Percentiles rank a stretch among this genome's conserved stretches.
Evolutionary conservation across 2,888 invertebrate genomes (phyloP).

Genomic region (Trissolcus brochymenae): DNA sequence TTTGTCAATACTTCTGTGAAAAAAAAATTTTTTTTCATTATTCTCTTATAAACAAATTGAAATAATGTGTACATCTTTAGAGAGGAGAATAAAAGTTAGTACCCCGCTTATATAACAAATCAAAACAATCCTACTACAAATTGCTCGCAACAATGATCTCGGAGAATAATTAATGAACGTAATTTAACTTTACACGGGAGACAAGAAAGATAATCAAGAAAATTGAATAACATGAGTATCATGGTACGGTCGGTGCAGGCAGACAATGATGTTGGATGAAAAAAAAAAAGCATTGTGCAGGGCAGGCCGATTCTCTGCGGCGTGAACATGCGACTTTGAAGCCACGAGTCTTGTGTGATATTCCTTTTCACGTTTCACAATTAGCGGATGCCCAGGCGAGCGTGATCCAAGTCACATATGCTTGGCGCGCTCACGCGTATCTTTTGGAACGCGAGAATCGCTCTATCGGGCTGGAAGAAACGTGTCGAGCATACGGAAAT

Average conservation of each 20-base stretch:
- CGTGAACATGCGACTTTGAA: conserved; percentile 18
- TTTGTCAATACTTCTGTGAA: not conserved
- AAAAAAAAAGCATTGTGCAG: conserved; percentile 22
- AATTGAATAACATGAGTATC: conserved; percentile 11
- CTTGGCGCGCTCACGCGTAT: conserved; percentile 19
- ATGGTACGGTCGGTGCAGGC: not conserved
- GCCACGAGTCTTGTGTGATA: conserved; percentile 25
- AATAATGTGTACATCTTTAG: not conserved
- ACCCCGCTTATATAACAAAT: too few species aligned
- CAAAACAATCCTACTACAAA: too few species aligned
- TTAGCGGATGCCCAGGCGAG: conserved; percentile 62
- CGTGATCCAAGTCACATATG: conserved; percentile 43
- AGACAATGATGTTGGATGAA: conserved; percentile 12
- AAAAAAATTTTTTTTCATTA: not conserved
- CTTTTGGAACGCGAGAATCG: conserved; percentile 40
- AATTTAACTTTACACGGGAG: conserved; percentile 6
- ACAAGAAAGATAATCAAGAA: conserved; percentile 4
- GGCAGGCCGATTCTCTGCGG: not conserved
- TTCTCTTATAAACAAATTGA: not conserved
- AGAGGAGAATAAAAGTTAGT: too few species aligned
- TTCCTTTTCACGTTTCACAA: conserved; percentile 65
- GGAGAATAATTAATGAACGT: conserved; percentile 9
- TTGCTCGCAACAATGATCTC: too few species aligned
- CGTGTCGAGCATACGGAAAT: conserved; percentile 70
- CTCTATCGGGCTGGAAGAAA: conserved; percentile 52